Percentiles rank a stretch among this genome's conserved stretches.
Evolutionary conservation across 2,888 invertebrate species (phyloP).

Genomic region (Fissipunctia ypsillon): DNA sequence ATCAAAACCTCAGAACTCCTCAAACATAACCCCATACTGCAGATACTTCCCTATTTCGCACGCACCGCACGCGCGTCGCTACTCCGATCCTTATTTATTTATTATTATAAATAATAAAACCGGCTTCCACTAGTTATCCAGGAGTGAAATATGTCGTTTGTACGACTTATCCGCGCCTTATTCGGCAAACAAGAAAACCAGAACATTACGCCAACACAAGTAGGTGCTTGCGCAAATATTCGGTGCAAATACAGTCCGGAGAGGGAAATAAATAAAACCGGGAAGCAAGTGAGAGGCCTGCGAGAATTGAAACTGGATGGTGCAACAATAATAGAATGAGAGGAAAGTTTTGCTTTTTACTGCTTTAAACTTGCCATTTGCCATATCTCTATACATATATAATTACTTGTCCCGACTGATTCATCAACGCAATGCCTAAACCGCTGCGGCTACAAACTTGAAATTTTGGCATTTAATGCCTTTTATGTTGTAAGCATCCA

Average conservation of each 20-base stretch:
- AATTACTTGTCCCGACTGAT: too few species aligned
- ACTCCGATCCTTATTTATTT: constrained; percentile 50
- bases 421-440: too few species aligned
- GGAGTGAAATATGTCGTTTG: constrained; percentile 68
- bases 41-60: constrained; percentile 16
- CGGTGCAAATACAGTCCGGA: constrained; percentile 71
- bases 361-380: neutral
- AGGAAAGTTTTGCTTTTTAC: neutral
- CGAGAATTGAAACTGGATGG: constrained; percentile 64
- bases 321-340: constrained; percentile 1
- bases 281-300: constrained; percentile 56
- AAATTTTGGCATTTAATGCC: too few species aligned
- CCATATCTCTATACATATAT: too few species aligned
- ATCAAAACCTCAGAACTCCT: neutral
- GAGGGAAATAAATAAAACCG: constrained; percentile 77
- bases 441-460: too few species aligned
- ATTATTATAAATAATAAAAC: constrained; percentile 66
- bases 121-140: constrained; percentile 54
- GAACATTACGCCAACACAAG: constrained; percentile 74
- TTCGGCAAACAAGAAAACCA: constrained; percentile 73
- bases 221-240: constrained; percentile 72
- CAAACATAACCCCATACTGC: constrained; percentile 1
- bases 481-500: too few species aligned
- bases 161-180: constrained; percentile 68
- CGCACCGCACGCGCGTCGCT: constrained; percentile 39